Conservation (phyloP, 1,140 invertebrate genomes). For the Drosophila varians region DNA sequence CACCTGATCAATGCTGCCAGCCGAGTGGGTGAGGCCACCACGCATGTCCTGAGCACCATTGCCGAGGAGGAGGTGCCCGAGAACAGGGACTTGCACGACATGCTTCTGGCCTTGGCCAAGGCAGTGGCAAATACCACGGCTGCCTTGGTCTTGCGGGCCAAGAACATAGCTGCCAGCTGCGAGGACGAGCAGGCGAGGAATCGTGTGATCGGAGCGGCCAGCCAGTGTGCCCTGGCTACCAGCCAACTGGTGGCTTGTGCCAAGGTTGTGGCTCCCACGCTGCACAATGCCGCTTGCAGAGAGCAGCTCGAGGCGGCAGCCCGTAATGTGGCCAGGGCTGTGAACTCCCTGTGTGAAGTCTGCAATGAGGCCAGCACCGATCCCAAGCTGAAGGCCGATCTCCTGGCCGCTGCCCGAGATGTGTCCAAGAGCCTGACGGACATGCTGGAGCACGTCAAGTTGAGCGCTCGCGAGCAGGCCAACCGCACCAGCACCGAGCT, state of each 20-base stretch:
- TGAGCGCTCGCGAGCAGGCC: conserved; percentile 85
- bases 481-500: conserved; percentile 87
- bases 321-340: conserved; percentile 95
- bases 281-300: conserved; percentile 96
- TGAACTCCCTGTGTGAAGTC: conserved; percentile 94
- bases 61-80: conserved; percentile 95
- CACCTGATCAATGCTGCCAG: conserved; percentile 97
- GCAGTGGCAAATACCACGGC: conserved; percentile 98
- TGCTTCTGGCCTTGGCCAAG: conserved; percentile 95
- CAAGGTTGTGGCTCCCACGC: conserved; percentile 94
- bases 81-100: conserved; percentile 91
- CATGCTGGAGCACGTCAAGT: conserved; percentile 94
- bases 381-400: conserved; percentile 89
- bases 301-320: conserved; percentile 96
- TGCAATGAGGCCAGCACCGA: conserved; percentile 89
- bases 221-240: conserved; percentile 97
- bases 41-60: conserved; percentile 96
- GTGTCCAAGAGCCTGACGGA: conserved; percentile 96
- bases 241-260: conserved; percentile 99
- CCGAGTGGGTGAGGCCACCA: conserved; percentile 97
- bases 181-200: conserved; percentile 91
- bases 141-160: conserved; percentile 96
- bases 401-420: conserved; percentile 92
- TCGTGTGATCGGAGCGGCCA: conserved; percentile 96
- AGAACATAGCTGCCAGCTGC: conserved; percentile 95